A percentile compares a stretch with the other conserved stretches of the same genome.
phyloP scores from a whole-genome alignment of 2,113 vertebrate genomes.

The Bubo bubo region DNA sequence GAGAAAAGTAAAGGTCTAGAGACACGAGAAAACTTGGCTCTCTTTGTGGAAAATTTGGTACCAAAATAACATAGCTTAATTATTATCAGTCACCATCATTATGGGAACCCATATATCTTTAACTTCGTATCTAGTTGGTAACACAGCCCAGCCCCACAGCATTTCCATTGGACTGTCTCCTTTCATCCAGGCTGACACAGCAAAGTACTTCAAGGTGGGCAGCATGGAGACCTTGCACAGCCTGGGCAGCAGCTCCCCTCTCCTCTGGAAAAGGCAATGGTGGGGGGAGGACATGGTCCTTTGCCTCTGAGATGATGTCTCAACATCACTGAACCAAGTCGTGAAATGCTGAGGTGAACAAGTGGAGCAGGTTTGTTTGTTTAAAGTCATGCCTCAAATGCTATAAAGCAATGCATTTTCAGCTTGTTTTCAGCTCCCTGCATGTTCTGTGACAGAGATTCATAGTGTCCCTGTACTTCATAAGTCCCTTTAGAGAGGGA shows the following conservation, averaged over 20 bases:
- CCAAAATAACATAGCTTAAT: conserved; percentile 26
- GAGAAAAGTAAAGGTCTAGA: conserved; percentile 10
- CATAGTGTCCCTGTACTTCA: background rate
- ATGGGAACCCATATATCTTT: background rate
- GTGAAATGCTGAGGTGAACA: background rate
- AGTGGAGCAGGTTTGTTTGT: background rate
- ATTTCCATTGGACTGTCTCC: background rate
- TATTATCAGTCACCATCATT: background rate
- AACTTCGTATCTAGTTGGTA: background rate
- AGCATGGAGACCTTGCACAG: background rate
- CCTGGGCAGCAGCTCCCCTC: fast-evolving
- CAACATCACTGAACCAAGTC: background rate
- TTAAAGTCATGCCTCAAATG: background rate
- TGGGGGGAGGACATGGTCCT: fast-evolving
- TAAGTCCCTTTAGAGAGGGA: background rate
- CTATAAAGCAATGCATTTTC: background rate
- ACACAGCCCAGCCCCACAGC: fast-evolving
- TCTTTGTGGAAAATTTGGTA: background rate
- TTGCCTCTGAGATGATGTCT: background rate
- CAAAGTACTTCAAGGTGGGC: fast-evolving
- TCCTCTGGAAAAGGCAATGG: background rate
- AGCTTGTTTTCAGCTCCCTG: background rate
- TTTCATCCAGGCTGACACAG: background rate
- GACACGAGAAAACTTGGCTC: background rate
- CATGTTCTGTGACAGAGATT: background rate